Percentiles rank a stretch among this genome's conserved stretches.
These are phyloP conservation scores for Microcebus lehilahytsara DNA, from an alignment of 2,113 vertebrate genomes.

Conservation along the genomic window DNA sequence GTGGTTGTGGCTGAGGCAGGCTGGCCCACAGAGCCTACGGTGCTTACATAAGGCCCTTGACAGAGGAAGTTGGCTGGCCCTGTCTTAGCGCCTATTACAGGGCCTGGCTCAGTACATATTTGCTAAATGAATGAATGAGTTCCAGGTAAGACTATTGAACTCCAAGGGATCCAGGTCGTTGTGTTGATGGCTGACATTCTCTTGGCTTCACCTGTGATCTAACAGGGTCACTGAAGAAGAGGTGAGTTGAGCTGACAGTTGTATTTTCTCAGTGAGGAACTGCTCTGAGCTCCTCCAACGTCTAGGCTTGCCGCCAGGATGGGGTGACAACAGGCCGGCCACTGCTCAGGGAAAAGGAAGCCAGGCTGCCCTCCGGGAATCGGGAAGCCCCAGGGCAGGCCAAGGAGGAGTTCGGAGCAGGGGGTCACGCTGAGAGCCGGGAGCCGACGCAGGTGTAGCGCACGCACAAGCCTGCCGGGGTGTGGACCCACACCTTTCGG, in stretches of 20 bases:
- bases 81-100: not conserved
- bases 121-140: not conserved
- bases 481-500: too few relatives aligned
- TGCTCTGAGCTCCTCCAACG: not conserved
- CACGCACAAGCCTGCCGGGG: not conserved
- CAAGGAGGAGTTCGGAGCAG: not conserved
- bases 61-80: not conserved
- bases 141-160: not conserved
- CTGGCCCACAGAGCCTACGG: not conserved
- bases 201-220: not conserved
- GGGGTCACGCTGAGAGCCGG: not conserved
- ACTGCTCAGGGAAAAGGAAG: not conserved
- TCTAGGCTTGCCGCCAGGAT: not conserved
- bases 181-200: rapidly evolving
- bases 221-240: too few relatives aligned
- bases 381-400: rapidly evolving
- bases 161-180: not conserved
- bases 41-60: not conserved
- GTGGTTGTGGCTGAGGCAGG: not conserved
- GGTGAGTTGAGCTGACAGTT: rapidly evolving
- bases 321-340: not conserved
- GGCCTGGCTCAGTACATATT: not conserved
- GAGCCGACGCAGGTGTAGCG: not conserved
- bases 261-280: rapidly evolving
- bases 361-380: too few relatives aligned